Evolutionary conservation across 2,797 vertebrate species (phyloP), one percentile per base, ranked within the genome.

Genomic region (Etheostoma perlongum): DNA sequence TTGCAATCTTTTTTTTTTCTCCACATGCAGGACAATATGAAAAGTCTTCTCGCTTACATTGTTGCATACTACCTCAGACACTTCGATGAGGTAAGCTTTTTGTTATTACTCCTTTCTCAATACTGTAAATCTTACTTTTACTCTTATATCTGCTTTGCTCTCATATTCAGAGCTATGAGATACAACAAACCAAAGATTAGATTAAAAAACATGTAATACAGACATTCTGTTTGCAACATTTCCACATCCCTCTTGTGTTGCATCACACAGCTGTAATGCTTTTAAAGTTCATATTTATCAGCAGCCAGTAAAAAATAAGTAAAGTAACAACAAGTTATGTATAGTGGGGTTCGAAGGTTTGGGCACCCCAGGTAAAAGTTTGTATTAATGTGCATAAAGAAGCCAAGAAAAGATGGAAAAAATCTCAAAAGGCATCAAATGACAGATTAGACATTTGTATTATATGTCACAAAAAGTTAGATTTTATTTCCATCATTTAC

Each of bases 21-120:
- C 36, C 36, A 21, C 60, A 53, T 86, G 15, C 78, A 99, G 98
- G 98, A 99, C 87, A 97, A 96, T 88, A 95, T 92, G 78, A 96
- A 95, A 84, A 99, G 97, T 91, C 96, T 99, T 78, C 91, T 99
- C 15, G 96, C 95, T 0, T 99, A 98, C 54, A 96, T 98, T 4
- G 97, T 98, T n/a, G 94, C 97, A 0, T 99, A 98, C 90, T 98
- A 98, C 90, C 96, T 99, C 72, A 95, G 95, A 73, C 96, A 99
- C 91, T 98, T 98, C 87, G 97, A 98, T 87, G 96, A 98, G 96
- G 98, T 99, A 85, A 91, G 93, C 5, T 64, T 8, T 33, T 15
- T 74, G 60, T 2, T 40, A 7, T 60, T 21, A 30, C 5, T 47
- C 5, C 21, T 27, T 30, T 30, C 30, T 30, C 30, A 7, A 25